These are phyloP conservation scores for Eueremaeus valkanovi DNA, from an alignment of 2,888 invertebrate genomes.

Conservation along the genomic window DNA sequence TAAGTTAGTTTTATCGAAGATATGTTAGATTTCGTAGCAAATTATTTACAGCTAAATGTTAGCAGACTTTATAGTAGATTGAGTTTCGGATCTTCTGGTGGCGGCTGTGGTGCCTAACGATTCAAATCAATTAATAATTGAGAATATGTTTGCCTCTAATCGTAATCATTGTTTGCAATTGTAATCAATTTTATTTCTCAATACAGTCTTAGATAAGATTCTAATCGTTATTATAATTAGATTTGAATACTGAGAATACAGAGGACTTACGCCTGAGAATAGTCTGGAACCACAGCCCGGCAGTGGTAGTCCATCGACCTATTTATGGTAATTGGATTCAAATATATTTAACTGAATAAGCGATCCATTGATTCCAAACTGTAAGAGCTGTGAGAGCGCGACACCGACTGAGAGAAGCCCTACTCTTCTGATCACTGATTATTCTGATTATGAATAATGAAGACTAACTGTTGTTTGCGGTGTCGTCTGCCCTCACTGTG, in stretches of 20 bases:
- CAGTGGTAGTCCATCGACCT: constrained; percentile 82
- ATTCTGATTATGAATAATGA: neutral
- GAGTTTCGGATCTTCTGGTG: constrained; percentile 6
- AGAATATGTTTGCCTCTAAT: neutral
- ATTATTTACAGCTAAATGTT: neutral
- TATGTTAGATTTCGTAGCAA: neutral
- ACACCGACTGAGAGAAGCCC: neutral
- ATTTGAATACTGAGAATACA: too few species aligned
- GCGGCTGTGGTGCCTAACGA: constrained; percentile 8
- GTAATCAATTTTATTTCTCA: neutral
- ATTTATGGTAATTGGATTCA: neutral
- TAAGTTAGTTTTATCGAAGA: neutral
- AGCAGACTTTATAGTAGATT: neutral
- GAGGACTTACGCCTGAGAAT: constrained; percentile 51
- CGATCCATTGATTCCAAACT: neutral
- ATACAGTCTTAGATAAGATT: neutral
- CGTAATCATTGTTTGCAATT: neutral
- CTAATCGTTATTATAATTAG: too few species aligned
- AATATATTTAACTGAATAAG: neutral
- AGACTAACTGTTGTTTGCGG: too few species aligned
- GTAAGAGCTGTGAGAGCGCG: neutral
- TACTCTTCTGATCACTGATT: neutral
- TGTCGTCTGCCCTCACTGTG: neutral
- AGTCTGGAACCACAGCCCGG: constrained; percentile 94
- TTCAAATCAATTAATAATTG: neutral